A percentile compares a stretch with the other conserved stretches of the same genome.
Evolutionary conservation across 2,888 invertebrate species (phyloP).

Genomic region (Drosophila planitibia): DNA sequence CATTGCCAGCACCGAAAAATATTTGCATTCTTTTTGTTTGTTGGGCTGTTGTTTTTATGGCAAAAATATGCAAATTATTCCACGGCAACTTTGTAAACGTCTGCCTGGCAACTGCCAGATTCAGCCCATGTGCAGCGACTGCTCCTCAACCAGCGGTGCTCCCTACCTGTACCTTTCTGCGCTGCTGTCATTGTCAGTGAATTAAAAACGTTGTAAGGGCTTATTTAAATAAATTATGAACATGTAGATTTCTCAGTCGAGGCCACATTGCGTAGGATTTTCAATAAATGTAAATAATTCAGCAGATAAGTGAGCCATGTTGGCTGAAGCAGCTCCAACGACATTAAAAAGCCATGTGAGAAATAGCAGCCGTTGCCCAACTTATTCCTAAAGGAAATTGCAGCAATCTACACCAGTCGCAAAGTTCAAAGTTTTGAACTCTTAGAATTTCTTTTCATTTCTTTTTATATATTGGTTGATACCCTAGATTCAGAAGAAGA

Average conservation of each 20-base stretch:
- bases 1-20: slow-evolving; percentile 44
- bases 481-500: slow-evolving; percentile 10
- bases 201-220: slow-evolving; percentile 82
- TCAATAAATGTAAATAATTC: slow-evolving; percentile 77
- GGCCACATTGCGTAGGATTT: slow-evolving; percentile 51
- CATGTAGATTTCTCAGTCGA: slow-evolving; percentile 27
- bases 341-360: slow-evolving; percentile 74
- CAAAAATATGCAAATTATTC: slow-evolving; percentile 77
- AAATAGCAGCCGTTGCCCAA: slow-evolving; percentile 55
- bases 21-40: slow-evolving; percentile 48
- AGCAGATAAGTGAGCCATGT: slow-evolving; percentile 71
- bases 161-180: slow-evolving; percentile 2
- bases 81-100: slow-evolving; percentile 47
- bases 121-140: slow-evolving; percentile 3
- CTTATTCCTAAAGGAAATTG: slow-evolving; percentile 75
- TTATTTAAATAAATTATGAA: slow-evolving; percentile 82
- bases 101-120: slow-evolving; percentile 40
- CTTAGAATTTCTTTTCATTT: slow-evolving; percentile 14
- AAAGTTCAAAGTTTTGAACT: slow-evolving; percentile 53
- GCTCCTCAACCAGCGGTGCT: background rate
- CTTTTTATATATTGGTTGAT: slow-evolving; percentile 10
- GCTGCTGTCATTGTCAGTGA: slow-evolving; percentile 73
- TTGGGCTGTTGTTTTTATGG: slow-evolving; percentile 72
- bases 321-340: slow-evolving; percentile 56
- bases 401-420: slow-evolving; percentile 36